phyloP scores from a whole-genome alignment of 2,888 invertebrate species.

The Cephus spinipes region DNA sequence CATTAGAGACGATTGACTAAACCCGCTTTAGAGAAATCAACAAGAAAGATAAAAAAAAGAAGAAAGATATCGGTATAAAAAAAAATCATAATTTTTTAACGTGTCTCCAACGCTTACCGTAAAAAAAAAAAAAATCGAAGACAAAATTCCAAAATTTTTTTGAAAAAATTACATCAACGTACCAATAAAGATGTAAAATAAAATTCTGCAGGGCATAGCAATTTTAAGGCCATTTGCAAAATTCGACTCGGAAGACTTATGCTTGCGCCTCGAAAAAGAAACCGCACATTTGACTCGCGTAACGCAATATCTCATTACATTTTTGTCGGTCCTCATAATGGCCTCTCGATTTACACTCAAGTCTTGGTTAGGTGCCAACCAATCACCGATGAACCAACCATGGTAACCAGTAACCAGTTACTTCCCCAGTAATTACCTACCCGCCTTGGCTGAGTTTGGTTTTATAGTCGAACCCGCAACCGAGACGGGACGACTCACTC shows the following conservation, averaged over 20 bases:
- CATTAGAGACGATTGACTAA: neutral
- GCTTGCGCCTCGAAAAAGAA: conserved; percentile 36
- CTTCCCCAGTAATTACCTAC: conserved; percentile 53
- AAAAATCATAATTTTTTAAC: neutral
- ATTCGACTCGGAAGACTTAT: conserved; percentile 6
- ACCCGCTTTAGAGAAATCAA: neutral
- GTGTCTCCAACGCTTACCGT: neutral
- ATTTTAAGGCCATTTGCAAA: neutral
- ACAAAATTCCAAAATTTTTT: neutral
- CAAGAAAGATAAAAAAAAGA: neutral
- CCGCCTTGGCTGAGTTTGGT: conserved; percentile 49
- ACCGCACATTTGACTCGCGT: conserved; percentile 23
- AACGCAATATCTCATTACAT: conserved; percentile 12
- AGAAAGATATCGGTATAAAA: neutral
- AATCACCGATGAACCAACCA: conserved; percentile 43
- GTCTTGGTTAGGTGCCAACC: conserved; percentile 42
- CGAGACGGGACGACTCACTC: conserved; percentile 52
- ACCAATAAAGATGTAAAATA: neutral
- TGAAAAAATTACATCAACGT: neutral
- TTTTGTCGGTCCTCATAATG: conserved; percentile 5
- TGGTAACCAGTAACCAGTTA: conserved; percentile 42
- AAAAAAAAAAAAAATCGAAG: neutral
- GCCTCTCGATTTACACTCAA: conserved; percentile 12
- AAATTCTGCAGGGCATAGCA: neutral
- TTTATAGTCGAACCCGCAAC: conserved; percentile 53